Conservation (phyloP, 37 sponge, comb jelly and placozoan genomes). For the Petrosia ficiformis region DNA sequence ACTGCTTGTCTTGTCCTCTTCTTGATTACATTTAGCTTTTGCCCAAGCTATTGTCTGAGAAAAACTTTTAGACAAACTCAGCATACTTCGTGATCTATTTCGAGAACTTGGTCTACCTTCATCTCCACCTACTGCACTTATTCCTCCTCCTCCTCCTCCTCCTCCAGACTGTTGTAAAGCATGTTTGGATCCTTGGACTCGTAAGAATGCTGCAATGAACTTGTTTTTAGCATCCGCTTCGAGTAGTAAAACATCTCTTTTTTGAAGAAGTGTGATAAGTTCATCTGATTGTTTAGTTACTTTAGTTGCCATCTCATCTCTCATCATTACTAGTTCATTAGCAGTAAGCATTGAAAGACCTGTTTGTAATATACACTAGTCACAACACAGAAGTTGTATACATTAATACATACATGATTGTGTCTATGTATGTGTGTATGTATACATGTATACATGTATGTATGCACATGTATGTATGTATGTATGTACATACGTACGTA, state of each 20-base stretch:
- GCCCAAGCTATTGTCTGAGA: background rate
- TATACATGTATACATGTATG: too few species aligned
- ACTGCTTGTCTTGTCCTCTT: too few species aligned
- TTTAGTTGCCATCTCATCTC: slow-evolving; percentile 58
- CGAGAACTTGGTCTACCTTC: background rate
- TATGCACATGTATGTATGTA: too few species aligned
- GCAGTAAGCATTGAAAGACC: slow-evolving; percentile 53
- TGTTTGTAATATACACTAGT: background rate
- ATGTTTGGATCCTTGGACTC: slow-evolving; percentile 32
- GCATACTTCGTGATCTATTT: too few species aligned
- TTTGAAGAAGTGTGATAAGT: slow-evolving; percentile 34
- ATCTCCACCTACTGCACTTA: background rate
- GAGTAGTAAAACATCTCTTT: slow-evolving; percentile 28
- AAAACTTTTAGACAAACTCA: background rate
- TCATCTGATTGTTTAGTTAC: slow-evolving; percentile 45
- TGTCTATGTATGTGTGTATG: too few species aligned
- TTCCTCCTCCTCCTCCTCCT: background rate
- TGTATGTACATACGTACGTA: too few species aligned
- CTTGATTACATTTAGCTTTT: too few species aligned
- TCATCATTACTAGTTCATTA: slow-evolving; percentile 50
- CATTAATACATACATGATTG: background rate
- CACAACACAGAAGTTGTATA: background rate
- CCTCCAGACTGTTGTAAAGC: background rate
- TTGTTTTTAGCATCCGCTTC: slow-evolving; percentile 53
- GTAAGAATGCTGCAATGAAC: slow-evolving; percentile 62